Conservation (phyloP, 2,113 vertebrate genomes). For the Chlorocebus sabaeus region DNA sequence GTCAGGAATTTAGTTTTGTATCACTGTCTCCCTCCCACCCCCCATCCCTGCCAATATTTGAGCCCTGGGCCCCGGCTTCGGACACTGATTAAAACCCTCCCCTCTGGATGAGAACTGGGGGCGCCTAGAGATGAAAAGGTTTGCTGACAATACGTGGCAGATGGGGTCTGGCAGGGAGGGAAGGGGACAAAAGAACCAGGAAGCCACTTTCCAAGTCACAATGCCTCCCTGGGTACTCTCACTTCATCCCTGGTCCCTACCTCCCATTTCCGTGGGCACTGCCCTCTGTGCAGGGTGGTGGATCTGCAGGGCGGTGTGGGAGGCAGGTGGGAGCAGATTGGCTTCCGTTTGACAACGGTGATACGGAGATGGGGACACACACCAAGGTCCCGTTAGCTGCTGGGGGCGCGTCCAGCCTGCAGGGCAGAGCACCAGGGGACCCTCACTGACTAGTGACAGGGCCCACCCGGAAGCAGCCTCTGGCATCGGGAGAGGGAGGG, state of each 20-base stretch:
- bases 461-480: neutral
- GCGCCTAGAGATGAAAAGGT: neutral
- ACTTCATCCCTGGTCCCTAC: no score
- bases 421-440: neutral
- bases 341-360: neutral
- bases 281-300: rapidly evolving
- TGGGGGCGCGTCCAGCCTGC: rapidly evolving
- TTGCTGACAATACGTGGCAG: neutral
- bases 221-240: neutral
- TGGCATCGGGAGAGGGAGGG: rapidly evolving
- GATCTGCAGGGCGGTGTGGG: neutral
- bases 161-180: rapidly evolving
- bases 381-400: neutral
- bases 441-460: rapidly evolving
- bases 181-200: neutral
- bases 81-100: rapidly evolving
- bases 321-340: no score
- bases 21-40: no score
- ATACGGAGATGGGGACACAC: neutral
- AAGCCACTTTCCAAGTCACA: neutral
- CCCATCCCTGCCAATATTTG: rapidly evolving
- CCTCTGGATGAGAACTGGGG: neutral
- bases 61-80: neutral
- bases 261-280: neutral
- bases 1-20: neutral